Evolutionary conservation across 53 echinoderm and acorn worm genomes (phyloP), one percentile per base, ranked within the genome.

Genomic region (Echinarachnius parma): DNA sequence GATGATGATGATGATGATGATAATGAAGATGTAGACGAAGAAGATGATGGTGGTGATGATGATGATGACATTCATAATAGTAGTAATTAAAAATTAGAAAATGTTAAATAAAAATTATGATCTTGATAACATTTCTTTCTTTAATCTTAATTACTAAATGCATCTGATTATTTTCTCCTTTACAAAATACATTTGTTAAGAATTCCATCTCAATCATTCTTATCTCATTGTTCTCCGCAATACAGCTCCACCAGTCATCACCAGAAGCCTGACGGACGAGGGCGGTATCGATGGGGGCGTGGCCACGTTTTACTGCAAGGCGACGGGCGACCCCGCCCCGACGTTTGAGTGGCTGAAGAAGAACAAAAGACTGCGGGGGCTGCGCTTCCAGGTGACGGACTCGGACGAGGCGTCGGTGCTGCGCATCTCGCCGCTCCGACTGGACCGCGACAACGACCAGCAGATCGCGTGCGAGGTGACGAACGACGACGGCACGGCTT

Each of bases 361-460:
- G 4, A 76, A 65, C 9, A 81, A 82, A 28, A 77, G 54, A 31
- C 78, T 81, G 16, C 58, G 66, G 15, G 89, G 83, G 28, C 18
- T 74, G 11, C 77, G 95, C 31, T 80, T 63, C 34, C 78, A 81
- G 31, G 58, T 81, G 9, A 48, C 46, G 9, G 61, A 61, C 0
- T 81, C 78, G 7, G 68, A 65, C 3, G 75, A 69, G 32, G 95
- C 90, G 2, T 95, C 95, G 1, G 83, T 89, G 21, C 74, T 93
- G 60, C 61, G 93, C 56, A 86, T 93, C 28, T 64, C 86, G n/a
- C 87, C 87, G 28, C 75, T 95, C 21, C 81, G 81, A 54, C 46
- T 81, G 9, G 81, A 78, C 0, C 76, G 87, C 32, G 91, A 91
- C 57, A 56, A 72, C 10, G 77, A 90, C 29, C 79, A 90, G 9